Percentiles rank a stretch among this genome's conserved stretches.
Evolutionary conservation across 2,113 vertebrate species (phyloP).

Genomic region (Tragelaphus buxtoni): DNA sequence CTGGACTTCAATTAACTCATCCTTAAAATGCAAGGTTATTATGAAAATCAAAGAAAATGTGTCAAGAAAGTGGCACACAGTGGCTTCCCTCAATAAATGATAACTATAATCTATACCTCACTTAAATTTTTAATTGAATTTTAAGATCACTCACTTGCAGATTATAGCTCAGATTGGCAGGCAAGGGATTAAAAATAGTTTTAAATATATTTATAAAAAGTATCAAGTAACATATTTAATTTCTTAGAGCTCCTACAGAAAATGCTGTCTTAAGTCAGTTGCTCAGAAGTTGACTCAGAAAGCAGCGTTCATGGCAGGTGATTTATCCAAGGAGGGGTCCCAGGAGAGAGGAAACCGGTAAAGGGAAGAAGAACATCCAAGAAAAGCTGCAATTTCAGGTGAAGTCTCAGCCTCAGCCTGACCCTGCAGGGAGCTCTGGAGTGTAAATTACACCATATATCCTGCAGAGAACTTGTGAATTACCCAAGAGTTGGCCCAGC

Average conservation of each 20-base stretch:
- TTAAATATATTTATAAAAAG: neutral
- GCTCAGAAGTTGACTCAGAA: neutral
- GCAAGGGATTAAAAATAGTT: neutral
- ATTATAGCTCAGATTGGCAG: neutral
- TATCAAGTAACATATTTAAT: neutral
- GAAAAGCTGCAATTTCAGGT: neutral
- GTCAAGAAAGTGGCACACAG: neutral
- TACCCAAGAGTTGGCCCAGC: neutral
- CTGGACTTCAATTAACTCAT: neutral
- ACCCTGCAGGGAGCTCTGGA: neutral
- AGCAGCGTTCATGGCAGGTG: neutral
- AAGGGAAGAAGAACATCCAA: neutral
- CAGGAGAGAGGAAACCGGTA: neutral
- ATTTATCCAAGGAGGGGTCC: neutral
- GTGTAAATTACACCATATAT: neutral
- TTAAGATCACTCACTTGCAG: neutral
- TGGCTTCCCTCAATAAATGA: neutral
- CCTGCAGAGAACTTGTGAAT: neutral
- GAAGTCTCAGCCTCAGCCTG: neutral
- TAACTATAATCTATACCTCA: neutral
- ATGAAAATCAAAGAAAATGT: neutral
- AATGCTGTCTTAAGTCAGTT: neutral
- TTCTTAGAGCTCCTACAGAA: neutral
- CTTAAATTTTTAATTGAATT: conserved; percentile 23
- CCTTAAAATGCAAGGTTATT: neutral